Evolutionary conservation across 1,140 invertebrate species (phyloP).

Genomic region (Harpegnathos saltator): DNA sequence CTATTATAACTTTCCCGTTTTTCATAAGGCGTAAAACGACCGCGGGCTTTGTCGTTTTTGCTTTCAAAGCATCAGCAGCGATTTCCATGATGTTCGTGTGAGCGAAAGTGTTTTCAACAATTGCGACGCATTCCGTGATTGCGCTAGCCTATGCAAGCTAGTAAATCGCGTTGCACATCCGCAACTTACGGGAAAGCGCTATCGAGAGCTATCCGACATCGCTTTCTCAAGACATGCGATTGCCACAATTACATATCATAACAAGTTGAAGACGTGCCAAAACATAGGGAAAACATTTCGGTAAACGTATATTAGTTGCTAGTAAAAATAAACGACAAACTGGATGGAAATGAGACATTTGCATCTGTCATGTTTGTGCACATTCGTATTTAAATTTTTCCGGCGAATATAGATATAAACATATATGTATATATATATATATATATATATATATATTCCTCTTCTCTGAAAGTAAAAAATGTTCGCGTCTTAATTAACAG

Average conservation of each 20-base stretch:
- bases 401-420: too few species aligned
- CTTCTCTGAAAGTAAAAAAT: too few species aligned
- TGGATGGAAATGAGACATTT: too few species aligned
- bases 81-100: slow-evolving; percentile 32
- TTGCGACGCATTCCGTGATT: slow-evolving; percentile 43
- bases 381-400: too few species aligned
- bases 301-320: too few species aligned
- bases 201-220: background rate
- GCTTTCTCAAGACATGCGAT: slow-evolving; percentile 38
- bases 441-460: too few species aligned
- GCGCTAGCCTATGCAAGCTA: slow-evolving; percentile 42
- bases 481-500: too few species aligned
- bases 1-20: slow-evolving; percentile 52
- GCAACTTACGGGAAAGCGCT: background rate
- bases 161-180: slow-evolving; percentile 44
- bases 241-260: background rate
- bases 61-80: slow-evolving; percentile 1
- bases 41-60: slow-evolving; percentile 42
- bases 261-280: slow-evolving; percentile 12
- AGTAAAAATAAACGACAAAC: too few species aligned
- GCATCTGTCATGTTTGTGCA: too few species aligned
- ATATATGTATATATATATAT: too few species aligned
- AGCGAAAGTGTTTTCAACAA: slow-evolving; percentile 56
- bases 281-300: too few species aligned
- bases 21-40: background rate